Conservation (phyloP, 2,797 vertebrate species). For the Alca torda region DNA sequence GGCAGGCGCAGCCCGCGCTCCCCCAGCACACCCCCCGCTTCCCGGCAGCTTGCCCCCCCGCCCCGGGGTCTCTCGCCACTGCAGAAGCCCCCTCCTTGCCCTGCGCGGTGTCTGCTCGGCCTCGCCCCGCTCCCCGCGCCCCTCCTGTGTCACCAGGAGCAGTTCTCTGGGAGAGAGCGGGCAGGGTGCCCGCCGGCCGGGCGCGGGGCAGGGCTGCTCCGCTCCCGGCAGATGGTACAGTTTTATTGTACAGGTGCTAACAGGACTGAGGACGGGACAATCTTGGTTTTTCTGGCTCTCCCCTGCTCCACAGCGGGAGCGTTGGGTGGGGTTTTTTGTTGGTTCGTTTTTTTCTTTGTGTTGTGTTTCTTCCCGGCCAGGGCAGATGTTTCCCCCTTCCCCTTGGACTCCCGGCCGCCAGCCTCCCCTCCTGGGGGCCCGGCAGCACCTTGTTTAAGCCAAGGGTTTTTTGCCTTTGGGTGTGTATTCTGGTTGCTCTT, state of each 20-base stretch:
- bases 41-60: not conserved
- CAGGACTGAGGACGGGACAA: constrained; percentile 79
- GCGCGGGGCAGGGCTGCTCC: not conserved
- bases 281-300: constrained; percentile 54
- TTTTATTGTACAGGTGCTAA: constrained; percentile 99
- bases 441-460: constrained; percentile 48
- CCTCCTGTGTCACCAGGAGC: not conserved
- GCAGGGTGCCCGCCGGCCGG: not conserved
- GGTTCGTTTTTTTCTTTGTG: constrained; percentile 64
- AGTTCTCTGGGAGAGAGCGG: not conserved
- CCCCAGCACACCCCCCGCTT: not conserved
- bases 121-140: not conserved
- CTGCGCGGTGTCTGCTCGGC: not conserved
- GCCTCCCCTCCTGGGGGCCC: constrained; percentile 18
- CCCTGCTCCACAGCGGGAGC: constrained; percentile 37
- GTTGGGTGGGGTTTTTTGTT: constrained; percentile 32
- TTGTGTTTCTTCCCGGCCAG: constrained; percentile 72
- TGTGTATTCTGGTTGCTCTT: constrained; percentile 78
- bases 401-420: not conserved
- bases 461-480: constrained; percentile 74
- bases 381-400: constrained; percentile 40
- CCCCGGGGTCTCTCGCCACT: not conserved
- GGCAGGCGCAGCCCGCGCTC: not conserved
- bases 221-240: constrained; percentile 84
- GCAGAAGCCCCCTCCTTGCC: not conserved